Conservation (phyloP, 2,113 vertebrate species). For the Hippopotamus amphibius region DNA sequence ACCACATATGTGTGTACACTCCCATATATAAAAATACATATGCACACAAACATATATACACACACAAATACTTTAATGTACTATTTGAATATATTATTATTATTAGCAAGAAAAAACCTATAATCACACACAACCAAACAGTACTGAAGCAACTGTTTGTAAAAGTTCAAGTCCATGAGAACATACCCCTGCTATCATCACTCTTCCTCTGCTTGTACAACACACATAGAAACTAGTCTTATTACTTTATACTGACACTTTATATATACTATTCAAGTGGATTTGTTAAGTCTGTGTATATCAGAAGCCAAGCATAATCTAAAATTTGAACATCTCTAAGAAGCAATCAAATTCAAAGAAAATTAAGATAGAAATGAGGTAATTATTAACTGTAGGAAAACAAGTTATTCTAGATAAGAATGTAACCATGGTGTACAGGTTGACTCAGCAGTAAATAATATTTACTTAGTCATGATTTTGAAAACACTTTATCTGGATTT, state of each 20-base stretch:
- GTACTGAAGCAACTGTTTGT: not conserved
- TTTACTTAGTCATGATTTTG: conserved; percentile 12
- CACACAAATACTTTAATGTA: not conserved
- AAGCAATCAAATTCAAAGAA: conserved; percentile 10
- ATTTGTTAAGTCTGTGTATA: not conserved
- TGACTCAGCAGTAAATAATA: not conserved
- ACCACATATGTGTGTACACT: not conserved
- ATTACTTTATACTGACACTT: not conserved
- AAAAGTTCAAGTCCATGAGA: not conserved
- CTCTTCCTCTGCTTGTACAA: not conserved
- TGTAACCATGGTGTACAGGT: not conserved
- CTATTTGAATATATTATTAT: not conserved
- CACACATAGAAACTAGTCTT: not conserved
- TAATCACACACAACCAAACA: not conserved
- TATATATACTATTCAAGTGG: not conserved
- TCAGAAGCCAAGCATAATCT: conserved; percentile 9
- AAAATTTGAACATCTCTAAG: conserved; percentile 15
- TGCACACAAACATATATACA: not conserved
- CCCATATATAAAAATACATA: not conserved
- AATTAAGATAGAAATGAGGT: not conserved
- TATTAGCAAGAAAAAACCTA: not conserved
- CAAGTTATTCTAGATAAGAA: not conserved
- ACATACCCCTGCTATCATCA: not conserved
- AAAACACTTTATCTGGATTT: conserved; percentile 43
- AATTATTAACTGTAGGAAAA: conserved; percentile 32